Conservation (phyloP, 1,140 invertebrate species). For the Cotesia typhae region DNA sequence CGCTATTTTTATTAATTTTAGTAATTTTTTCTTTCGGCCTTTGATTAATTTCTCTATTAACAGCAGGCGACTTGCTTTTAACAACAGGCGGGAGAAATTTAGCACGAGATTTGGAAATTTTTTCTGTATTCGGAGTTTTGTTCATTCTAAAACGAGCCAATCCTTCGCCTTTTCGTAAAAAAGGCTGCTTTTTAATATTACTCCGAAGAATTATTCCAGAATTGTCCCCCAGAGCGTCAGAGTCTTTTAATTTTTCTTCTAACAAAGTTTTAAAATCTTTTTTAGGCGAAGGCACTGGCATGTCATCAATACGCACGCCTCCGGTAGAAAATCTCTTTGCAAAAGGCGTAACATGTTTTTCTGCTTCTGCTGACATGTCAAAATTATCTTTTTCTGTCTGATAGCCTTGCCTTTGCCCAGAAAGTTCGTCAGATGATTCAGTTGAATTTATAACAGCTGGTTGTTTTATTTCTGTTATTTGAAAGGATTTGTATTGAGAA, state of each 20-base stretch:
- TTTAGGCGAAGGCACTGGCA: slow-evolving; percentile 59
- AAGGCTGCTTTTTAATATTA: slow-evolving; percentile 51
- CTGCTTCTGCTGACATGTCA: slow-evolving; percentile 46
- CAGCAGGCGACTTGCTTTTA: not conserved
- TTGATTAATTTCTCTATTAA: not conserved
- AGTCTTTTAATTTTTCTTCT: slow-evolving; percentile 58
- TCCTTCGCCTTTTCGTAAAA: slow-evolving; percentile 64
- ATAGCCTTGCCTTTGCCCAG: too few species aligned
- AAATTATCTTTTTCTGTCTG: not conserved
- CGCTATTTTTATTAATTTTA: slow-evolving; percentile 30
- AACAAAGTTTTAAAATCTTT: slow-evolving; percentile 60
- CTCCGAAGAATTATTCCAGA: slow-evolving; percentile 19
- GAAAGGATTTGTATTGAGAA: too few species aligned
- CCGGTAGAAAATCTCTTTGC: slow-evolving; percentile 38
- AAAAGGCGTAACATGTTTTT: slow-evolving; percentile 34
- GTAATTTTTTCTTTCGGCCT: slow-evolving; percentile 48
- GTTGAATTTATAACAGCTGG: too few species aligned
- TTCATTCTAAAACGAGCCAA: slow-evolving; percentile 55
- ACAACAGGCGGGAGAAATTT: slow-evolving; percentile 48
- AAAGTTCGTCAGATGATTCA: too few species aligned
- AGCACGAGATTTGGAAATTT: slow-evolving; percentile 52
- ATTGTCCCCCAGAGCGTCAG: slow-evolving; percentile 18
- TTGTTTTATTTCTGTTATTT: too few species aligned
- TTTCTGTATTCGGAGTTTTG: not conserved
- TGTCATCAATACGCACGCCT: slow-evolving; percentile 53